A percentile compares a stretch with the other conserved stretches of the same genome.
Evolutionary conservation across 2,797 vertebrate genomes (phyloP).

Genomic region (Anolis apletophallus): DNA sequence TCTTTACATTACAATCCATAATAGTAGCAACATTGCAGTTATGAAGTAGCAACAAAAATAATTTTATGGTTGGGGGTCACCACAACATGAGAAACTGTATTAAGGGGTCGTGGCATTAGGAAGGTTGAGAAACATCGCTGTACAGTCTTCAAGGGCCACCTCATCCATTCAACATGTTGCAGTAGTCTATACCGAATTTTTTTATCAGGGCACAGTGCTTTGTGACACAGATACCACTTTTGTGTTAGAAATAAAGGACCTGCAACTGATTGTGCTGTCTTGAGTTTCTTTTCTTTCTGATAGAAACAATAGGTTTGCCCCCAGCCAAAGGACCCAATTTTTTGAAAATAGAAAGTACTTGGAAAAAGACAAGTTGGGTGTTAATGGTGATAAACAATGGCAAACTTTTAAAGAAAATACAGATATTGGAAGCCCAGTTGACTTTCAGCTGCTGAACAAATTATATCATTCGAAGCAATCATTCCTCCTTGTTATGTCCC

Average conservation of each 20-base stretch:
- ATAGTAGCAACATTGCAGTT: no score
- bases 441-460: conserved; percentile 31
- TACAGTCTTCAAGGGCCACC: neutral
- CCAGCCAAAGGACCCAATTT: no score
- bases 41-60: no score
- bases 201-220: neutral
- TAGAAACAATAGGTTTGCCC: no score
- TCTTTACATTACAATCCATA: no score
- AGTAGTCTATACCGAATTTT: neutral
- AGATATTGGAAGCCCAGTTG: neutral
- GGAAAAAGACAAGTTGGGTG: conserved; percentile 16
- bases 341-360: conserved; percentile 38
- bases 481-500: conserved; percentile 43
- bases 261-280: neutral
- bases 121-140: no score
- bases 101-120: no score
- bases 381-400: conserved; percentile 19
- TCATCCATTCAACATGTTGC: neutral
- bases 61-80: no score
- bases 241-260: neutral
- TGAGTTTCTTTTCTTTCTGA: no score
- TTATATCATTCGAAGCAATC: conserved; percentile 32
- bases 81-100: no score
- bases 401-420: no score
- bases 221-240: neutral